These are phyloP conservation scores for Polypedilum vanderplanki DNA, from an alignment of 1,140 invertebrate genomes.

Conservation along the genomic window DNA sequence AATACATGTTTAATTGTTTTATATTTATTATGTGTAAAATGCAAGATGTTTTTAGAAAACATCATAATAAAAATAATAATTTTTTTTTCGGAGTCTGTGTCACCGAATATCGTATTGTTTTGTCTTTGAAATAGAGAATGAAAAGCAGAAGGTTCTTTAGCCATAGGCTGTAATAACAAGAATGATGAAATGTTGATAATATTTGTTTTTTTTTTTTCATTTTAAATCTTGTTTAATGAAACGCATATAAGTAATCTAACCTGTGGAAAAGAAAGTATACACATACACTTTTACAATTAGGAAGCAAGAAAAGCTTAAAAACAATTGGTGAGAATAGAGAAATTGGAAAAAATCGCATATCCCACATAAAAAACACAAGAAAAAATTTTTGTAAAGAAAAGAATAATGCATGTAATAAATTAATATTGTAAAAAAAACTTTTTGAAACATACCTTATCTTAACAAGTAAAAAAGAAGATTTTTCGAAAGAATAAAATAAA, in stretches of 20 bases:
- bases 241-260: too few species aligned
- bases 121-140: neutral
- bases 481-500: too few species aligned
- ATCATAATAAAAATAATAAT: neutral
- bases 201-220: neutral
- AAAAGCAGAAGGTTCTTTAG: neutral
- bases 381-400: neutral
- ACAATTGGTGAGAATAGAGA: neutral
- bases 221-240: neutral
- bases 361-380: neutral
- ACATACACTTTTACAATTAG: neutral
- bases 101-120: too few species aligned
- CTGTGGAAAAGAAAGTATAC: too few species aligned
- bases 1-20: neutral
- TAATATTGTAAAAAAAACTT: neutral
- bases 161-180: neutral
- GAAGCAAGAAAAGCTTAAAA: neutral
- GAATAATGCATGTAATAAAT: neutral
- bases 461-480: neutral
- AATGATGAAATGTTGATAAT: neutral
- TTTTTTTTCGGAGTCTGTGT: too few species aligned
- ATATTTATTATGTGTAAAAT: constrained; percentile 4
- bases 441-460: neutral
- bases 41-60: constrained; percentile 9
- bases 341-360: neutral